A percentile compares a stretch with the other conserved stretches of the same genome.
Evolutionary conservation across 2,797 vertebrate species (phyloP).

Genomic region (Steatocranus sp.): DNA sequence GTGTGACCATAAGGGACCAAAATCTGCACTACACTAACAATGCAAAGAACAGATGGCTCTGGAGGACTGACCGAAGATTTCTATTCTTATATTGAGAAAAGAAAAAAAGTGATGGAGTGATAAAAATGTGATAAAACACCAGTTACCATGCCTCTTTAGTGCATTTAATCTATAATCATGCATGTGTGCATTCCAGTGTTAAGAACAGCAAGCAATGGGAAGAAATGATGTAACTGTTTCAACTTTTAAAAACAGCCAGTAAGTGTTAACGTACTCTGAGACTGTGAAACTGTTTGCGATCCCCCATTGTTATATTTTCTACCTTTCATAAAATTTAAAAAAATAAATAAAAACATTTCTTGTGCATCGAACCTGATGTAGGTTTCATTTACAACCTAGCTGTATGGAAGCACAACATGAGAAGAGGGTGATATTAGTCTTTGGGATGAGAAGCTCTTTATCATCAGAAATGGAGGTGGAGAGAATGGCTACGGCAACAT

Average conservation of each 20-base stretch:
- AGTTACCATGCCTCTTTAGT: constrained; percentile 31
- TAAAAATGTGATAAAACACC: constrained; percentile 5
- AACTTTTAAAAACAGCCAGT: not conserved
- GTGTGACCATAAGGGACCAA: not conserved
- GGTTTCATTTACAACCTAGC: constrained; percentile 36
- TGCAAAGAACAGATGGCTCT: not conserved
- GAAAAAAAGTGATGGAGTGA: constrained; percentile 14
- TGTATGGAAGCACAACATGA: constrained; percentile 46
- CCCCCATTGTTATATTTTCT: constrained; percentile 4
- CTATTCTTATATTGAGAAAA: constrained; percentile 1
- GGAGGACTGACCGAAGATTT: not conserved
- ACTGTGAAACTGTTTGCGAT: not conserved
- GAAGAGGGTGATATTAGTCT: constrained; percentile 41
- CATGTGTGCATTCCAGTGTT: constrained; percentile 54
- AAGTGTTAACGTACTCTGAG: not conserved
- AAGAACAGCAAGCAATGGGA: constrained; percentile 55
- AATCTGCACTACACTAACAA: not conserved
- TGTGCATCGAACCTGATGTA: constrained; percentile 19
- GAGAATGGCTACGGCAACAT: constrained; percentile 19
- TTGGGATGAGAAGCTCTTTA: constrained; percentile 29
- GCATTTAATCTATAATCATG: constrained; percentile 36
- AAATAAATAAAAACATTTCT: not conserved
- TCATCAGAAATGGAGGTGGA: constrained; percentile 41
- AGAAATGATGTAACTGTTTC: not conserved
- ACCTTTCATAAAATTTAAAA: not conserved